Evolutionary conservation across 2,113 vertebrate species (phyloP), one percentile per base, ranked within the genome.

Genomic region (Chaetops frenatus): DNA sequence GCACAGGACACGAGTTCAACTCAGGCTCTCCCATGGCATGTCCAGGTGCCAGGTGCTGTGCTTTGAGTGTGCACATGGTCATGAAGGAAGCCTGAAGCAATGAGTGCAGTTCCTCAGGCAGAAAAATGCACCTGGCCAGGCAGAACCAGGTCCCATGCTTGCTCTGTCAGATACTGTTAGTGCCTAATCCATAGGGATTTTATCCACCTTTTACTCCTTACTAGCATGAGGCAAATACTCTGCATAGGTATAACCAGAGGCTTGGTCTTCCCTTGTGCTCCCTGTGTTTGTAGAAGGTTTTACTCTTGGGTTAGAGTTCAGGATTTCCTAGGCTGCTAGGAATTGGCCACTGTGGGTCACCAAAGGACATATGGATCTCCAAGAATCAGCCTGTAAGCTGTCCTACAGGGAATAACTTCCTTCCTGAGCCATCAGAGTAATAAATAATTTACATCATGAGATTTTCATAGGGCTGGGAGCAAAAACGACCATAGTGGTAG

Each of bases 11-110:
- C 0, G 5, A 86, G 81, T 15, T 66, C 12, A 88, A 2, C 35
- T 70, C 12, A 0, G 54, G 56, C 47, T 86, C 24, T 16, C 61
- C 45, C 2, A 0, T 15, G 36, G 48, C 25, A 2, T 0, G 3
- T 10, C 22, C 11, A 11, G 27, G 31, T 65, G 53, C 33, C n/a
- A 42, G 23, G 56, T 24, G 83, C 57, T n/a, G 36, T 48, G 69
- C 24, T 88, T 83, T 91, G 1, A 0, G 7, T 7, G 17, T 31
- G 29, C 12, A 5, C 0, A 0, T 17, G 56, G 35, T 29, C 15
- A 28, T 15, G 74, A 80, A 44, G 72, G 66, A 61, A 78, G 44
- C 10, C 9, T 1, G 0, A 29, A 54, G 33, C 65, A 35, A 25
- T 4, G 4, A 72, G 51, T 13, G 21, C 19, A 11, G 24, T 33